phyloP scores from a whole-genome alignment of 2,888 invertebrate genomes.

The Patella caerulea region DNA sequence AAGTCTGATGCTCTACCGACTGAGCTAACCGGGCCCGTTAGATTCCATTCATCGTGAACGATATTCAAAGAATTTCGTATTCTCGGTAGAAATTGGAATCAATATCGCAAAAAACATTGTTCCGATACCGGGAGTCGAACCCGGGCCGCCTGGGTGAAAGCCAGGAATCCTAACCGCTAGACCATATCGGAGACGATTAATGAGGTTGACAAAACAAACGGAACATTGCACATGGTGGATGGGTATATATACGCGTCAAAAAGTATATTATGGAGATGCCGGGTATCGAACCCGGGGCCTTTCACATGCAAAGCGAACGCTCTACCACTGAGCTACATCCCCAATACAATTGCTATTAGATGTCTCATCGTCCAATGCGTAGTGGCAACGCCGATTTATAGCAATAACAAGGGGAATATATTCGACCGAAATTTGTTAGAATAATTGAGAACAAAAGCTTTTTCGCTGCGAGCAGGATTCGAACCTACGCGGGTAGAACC shows the following conservation, averaged over 20 bases:
- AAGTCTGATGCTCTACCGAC: slow-evolving; percentile 46
- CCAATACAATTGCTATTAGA: not conserved
- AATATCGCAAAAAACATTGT: not conserved
- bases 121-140: slow-evolving; percentile 13
- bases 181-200: slow-evolving; percentile 3
- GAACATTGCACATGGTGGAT: no score
- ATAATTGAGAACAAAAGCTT: no score
- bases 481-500: slow-evolving; percentile 25
- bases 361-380: no score
- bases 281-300: slow-evolving; percentile 30
- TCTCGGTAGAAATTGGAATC: no score
- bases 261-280: slow-evolving; percentile 19
- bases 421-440: no score
- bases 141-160: slow-evolving; percentile 13
- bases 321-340: slow-evolving; percentile 31
- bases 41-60: no score
- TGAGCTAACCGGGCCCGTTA: slow-evolving; percentile 31
- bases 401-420: no score
- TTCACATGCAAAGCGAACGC: slow-evolving; percentile 31
- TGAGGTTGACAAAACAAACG: no score
- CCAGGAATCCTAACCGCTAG: slow-evolving; percentile 11
- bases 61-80: no score
- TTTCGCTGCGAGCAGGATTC: slow-evolving; percentile 13
- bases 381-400: no score
- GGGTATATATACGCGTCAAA: not conserved